Base-by-base conservation (phyloP, 2,113 vertebrate genomes). In the Crotalus viridis region DNA sequence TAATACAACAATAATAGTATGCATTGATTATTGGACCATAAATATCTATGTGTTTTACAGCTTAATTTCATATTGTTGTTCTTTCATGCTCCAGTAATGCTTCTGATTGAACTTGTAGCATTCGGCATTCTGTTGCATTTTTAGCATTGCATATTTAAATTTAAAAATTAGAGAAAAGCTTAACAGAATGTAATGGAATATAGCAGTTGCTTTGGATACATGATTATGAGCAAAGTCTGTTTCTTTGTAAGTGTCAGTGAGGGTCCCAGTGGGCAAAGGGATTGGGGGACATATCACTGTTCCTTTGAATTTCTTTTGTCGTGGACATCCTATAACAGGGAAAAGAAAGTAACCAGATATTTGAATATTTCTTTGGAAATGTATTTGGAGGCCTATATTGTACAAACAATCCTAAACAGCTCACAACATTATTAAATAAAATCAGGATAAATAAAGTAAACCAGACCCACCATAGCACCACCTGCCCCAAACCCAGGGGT, bases 1-100 rank as follows among this genome's bases (percentile, higher is more conserved):
- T 57, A 85, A 85, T 94, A 10, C 92, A 93, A 48, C 93, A 95
- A 90, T 93, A 94, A 89, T 55, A 5, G 5, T 33, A 88, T 93
- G 2, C 61, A 90, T 55, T 33, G 56, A 92, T 93, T 94, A 89
- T 22, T 93, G n/a, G 61, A 87, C 90, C 90, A 48, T 89, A 52
- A 90, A 21, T 33, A 46, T 90, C 81, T 24, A 51, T 90, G 88
- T 61, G 6, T 10, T 91, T 59, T 61, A 57, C 92, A 92, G 39
- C 89, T 48, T 0, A 55, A 59, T 94, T 92, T 81, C 5, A 0
- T 57, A 89, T 69, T n/a, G 28, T n/a, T 69, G 17, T n/a, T 86
- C 54, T 91, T 94, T 88, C 69, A 0, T 57, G 89, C 89, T 90
- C 92, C 12, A 64, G 94, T 57, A 92, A 86, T 61, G 0, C 88